phyloP scores from a whole-genome alignment of 64 coral and sea anemone genomes.

The Montipora foliosa region DNA sequence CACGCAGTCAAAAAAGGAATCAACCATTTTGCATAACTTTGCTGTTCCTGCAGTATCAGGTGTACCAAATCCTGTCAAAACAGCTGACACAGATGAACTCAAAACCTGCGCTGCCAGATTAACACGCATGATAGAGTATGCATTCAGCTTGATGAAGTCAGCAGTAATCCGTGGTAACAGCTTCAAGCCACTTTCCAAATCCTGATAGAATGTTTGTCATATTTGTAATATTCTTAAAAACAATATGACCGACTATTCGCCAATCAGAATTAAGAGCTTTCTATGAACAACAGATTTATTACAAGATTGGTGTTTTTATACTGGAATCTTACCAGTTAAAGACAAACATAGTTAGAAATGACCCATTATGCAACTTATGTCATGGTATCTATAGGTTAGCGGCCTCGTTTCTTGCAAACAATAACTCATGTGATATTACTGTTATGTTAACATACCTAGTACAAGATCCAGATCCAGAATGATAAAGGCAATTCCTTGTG shows the following conservation, averaged over 20 bases:
- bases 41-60: conserved; percentile 47
- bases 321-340: conserved; percentile 32
- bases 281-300: conserved; percentile 30
- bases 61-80: conserved; percentile 42
- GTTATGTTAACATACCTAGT: conserved; percentile 38
- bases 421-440: conserved; percentile 24
- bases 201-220: conserved; percentile 24
- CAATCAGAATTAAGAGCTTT: conserved; percentile 24
- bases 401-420: conserved; percentile 4
- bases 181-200: conserved; percentile 65
- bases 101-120: conserved; percentile 72
- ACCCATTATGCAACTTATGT: conserved; percentile 29
- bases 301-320: conserved; percentile 38
- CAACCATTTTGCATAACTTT: conserved; percentile 18
- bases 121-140: conserved; percentile 69
- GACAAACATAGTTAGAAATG: conserved; percentile 37
- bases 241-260: background rate
- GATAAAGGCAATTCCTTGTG: background rate
- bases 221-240: conserved; percentile 20
- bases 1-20: conserved; percentile 48
- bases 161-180: conserved; percentile 25
- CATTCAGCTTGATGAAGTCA: conserved; percentile 51
- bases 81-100: conserved; percentile 53
- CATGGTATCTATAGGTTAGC: background rate
- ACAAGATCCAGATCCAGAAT: conserved; percentile 5